Percentiles rank a stretch among this genome's conserved stretches.
Conservation (phyloP, 2,888 invertebrate genomes). For the Lycocerus yunnanus region DNA sequence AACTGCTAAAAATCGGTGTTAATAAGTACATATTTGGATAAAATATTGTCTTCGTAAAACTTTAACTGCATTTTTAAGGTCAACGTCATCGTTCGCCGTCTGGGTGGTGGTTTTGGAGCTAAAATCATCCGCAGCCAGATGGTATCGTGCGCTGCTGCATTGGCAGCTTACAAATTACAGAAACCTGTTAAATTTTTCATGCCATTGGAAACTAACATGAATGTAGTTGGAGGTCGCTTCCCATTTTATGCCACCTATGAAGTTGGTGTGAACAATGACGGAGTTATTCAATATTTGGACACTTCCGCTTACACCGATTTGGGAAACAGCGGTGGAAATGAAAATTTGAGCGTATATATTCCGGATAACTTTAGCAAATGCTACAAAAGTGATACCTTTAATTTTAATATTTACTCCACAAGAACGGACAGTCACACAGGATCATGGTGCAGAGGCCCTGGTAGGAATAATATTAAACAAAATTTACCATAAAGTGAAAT, state of each 20-base stretch:
- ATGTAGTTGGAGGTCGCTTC: conserved; percentile 68
- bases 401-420: conserved; percentile 55
- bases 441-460: conserved; percentile 70
- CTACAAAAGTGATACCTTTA: conserved; percentile 63
- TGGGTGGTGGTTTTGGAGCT: conserved; percentile 83
- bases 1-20: background rate
- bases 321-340: conserved; percentile 62
- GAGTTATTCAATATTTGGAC: conserved; percentile 70
- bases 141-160: conserved; percentile 67
- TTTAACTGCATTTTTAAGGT: too few species aligned
- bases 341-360: conserved; percentile 45
- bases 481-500: too few species aligned
- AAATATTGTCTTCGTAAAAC: too few species aligned
- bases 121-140: conserved; percentile 71
- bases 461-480: too few species aligned
- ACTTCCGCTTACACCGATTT: conserved; percentile 60
- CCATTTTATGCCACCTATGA: conserved; percentile 68
- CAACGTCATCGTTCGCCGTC: conserved; percentile 69
- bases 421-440: conserved; percentile 68
- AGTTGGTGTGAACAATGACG: conserved; percentile 65
- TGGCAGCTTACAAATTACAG: conserved; percentile 68
- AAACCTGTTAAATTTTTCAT: conserved; percentile 72
- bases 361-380: conserved; percentile 59
- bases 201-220: conserved; percentile 74
- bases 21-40: too few species aligned